Evolutionary conservation across 2,797 vertebrate genomes (phyloP).

Genomic region (Rhinophrynus dorsalis): DNA sequence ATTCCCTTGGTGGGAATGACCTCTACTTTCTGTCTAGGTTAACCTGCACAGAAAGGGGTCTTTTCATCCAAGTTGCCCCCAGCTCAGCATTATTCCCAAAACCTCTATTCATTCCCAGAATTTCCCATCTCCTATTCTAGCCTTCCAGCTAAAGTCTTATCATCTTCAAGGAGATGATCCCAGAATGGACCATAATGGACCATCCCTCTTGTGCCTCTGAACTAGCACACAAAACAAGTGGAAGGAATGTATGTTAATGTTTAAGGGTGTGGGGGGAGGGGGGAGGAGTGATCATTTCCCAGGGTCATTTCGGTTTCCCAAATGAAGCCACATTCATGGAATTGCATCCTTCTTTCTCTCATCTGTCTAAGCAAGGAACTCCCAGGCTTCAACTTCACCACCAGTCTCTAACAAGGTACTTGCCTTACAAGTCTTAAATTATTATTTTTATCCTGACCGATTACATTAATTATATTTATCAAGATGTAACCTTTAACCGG

Average conservation of each 20-base stretch:
- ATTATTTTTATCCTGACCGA: too few relatives aligned
- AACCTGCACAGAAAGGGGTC: constrained; percentile 61
- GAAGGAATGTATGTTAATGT: constrained; percentile 38
- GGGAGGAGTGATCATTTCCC: constrained; percentile 33
- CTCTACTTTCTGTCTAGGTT: constrained; percentile 60
- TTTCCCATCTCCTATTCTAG: constrained; percentile 33
- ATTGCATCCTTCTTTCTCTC: constrained; percentile 17
- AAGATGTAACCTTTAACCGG: too few relatives aligned
- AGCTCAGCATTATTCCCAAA: constrained; percentile 48
- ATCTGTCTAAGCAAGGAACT: background rate
- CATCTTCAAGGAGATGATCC: constrained; percentile 12
- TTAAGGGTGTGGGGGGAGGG: constrained; percentile 36
- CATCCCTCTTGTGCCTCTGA: constrained; percentile 21
- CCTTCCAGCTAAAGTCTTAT: constrained; percentile 19
- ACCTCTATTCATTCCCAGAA: constrained; percentile 19
- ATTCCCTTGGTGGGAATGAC: constrained; percentile 65
- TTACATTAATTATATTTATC: too few relatives aligned
- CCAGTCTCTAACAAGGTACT: constrained; percentile 25
- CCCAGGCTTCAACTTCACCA: constrained; percentile 11
- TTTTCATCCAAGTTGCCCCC: constrained; percentile 32
- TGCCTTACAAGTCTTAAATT: background rate
- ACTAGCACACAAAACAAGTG: constrained; percentile 24
- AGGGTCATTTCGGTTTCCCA: constrained; percentile 43
- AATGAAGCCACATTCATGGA: constrained; percentile 44
- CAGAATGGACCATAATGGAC: constrained; percentile 35